Base-by-base conservation (phyloP, 2,888 invertebrate genomes). In the Volucella inflata region DNA sequence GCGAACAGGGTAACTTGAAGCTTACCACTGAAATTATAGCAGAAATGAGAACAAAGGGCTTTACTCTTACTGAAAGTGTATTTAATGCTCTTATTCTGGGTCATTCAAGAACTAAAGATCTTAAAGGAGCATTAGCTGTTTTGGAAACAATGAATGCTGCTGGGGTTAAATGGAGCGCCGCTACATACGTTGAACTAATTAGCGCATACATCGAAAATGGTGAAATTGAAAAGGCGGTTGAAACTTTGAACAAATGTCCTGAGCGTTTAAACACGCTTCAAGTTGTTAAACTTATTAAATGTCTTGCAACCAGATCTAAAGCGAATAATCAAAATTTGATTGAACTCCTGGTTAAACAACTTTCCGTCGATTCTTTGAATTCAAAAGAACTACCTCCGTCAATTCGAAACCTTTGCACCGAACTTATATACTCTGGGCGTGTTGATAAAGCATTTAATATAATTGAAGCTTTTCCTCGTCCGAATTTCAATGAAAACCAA, bases 31-130 rank as follows among this genome's bases (percentile, higher is more conserved):
- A 91, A 62, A 92, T 95, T 8, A 91, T 96, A 71, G 91, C 93
- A 1, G 93, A 94, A 59, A 95, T 95, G 94, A 94, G 94, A 88
- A 89, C 92, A 1, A 91, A 91, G 16, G 91, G 91, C 1, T 90
- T 94, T 55, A 90, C 94, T 0, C 92, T 94, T 0, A 94, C 93
- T n/a, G 94, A 94, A 88, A 91, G 91, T 76, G 91, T 94, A 17
- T 95, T 95, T 70, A 94, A 94, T 88, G 93, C 93, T 0, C 91
- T 96, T 0, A 93, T 95, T 10, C 89, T 94, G 71, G 94, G 94
- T 11, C 94, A 95, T 89, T 89, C 90, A 0, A 89, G 89, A 1
- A 89, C 87, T 60, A 91, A 90, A 0, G 92, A 93, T 83, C 70
- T 93, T 1, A 71, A 91, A 1, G 93, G 93, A 38, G 93, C 93